Conservation (phyloP, 2,113 vertebrate species). For the Nycticebus coucang region DNA sequence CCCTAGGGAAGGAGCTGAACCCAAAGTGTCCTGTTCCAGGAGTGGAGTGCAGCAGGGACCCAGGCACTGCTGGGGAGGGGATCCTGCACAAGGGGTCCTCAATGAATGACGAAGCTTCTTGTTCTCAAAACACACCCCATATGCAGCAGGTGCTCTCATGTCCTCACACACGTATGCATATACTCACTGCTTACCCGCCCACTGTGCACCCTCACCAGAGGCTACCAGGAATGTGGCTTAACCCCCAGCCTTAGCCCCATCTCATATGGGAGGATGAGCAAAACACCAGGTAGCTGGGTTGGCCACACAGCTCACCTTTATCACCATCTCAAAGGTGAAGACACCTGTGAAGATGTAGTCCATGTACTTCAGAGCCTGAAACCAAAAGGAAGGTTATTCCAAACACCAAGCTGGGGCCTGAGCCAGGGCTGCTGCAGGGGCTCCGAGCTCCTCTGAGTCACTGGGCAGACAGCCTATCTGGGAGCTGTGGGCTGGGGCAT, state of each 20-base stretch:
- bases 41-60: not conserved
- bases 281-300: no score
- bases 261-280: not conserved
- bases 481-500: rapidly evolving
- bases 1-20: no score
- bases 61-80: not conserved
- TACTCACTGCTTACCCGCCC: not conserved
- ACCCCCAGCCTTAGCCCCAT: not conserved
- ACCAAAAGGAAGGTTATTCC: not conserved
- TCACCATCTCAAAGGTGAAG: constrained; percentile 99
- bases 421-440: not conserved
- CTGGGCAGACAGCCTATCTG: not conserved
- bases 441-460: not conserved
- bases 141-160: not conserved
- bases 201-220: not conserved
- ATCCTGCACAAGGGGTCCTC: not conserved
- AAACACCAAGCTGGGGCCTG: not conserved
- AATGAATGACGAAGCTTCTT: not conserved
- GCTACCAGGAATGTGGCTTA: no score
- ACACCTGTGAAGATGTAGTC: constrained; percentile 98
- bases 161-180: rapidly evolving
- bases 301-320: constrained; percentile 90
- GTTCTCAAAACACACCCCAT: no score
- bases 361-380: constrained; percentile 96
- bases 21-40: not conserved